These are phyloP conservation scores for Melieria omissa DNA, from an alignment of 2,888 invertebrate genomes.

Conservation along the genomic window DNA sequence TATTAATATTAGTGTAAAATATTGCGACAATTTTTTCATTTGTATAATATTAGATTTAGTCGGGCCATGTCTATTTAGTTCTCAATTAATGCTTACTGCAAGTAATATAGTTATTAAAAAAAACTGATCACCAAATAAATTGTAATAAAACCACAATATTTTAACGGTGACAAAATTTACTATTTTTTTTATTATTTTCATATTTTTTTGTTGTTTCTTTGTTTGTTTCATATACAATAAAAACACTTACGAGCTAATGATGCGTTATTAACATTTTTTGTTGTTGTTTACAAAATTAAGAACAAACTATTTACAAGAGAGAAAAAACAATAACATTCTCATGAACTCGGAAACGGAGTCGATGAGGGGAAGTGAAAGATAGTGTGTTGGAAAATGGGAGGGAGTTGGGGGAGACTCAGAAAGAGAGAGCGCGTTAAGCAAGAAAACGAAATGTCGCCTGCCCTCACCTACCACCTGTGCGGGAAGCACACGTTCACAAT, in stretches of 20 bases:
- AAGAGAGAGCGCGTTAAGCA: slow-evolving; percentile 43
- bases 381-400: slow-evolving; percentile 19
- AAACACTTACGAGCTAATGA: slow-evolving; percentile 63
- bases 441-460: slow-evolving; percentile 35
- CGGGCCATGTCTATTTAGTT: not conserved
- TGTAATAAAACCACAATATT: not conserved
- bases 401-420: slow-evolving; percentile 11
- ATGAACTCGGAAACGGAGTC: slow-evolving; percentile 35
- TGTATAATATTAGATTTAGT: too few relatives aligned
- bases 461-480: slow-evolving; percentile 16
- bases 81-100: not conserved
- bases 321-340: slow-evolving; percentile 43
- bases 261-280: slow-evolving; percentile 58
- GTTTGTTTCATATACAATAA: slow-evolving; percentile 65
- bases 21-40: too few relatives aligned
- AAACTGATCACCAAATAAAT: too few relatives aligned
- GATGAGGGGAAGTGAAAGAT: slow-evolving; percentile 27
- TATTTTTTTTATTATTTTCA: slow-evolving; percentile 66
- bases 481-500: slow-evolving; percentile 9
- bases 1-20: too few relatives aligned
- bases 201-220: slow-evolving; percentile 65
- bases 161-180: slow-evolving; percentile 68
- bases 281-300: slow-evolving; percentile 48
- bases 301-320: slow-evolving; percentile 60
- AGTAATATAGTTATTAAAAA: slow-evolving; percentile 34